A percentile compares a stretch with the other conserved stretches of the same genome.
These are phyloP conservation scores for Cabera pusaria DNA, from an alignment of 2,888 invertebrate genomes.

Conservation along the genomic window DNA sequence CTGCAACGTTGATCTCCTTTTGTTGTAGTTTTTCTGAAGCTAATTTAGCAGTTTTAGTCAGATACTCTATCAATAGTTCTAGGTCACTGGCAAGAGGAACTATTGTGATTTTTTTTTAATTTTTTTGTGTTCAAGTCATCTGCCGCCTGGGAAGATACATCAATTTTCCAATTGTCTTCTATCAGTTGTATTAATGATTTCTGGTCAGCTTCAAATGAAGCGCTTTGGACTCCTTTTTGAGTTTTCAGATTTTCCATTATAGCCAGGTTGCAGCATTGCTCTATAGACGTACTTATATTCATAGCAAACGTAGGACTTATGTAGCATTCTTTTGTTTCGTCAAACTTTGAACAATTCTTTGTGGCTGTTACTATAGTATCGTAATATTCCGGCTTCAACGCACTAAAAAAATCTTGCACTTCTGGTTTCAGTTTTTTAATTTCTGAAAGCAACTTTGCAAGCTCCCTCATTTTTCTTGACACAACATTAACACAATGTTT, in stretches of 20 bases:
- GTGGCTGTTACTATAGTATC: constrained; percentile 3
- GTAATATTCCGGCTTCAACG: constrained; percentile 4
- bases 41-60: constrained; percentile 13
- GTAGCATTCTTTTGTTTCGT: constrained; percentile 9
- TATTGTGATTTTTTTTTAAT: constrained; percentile 22
- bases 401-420: constrained; percentile 4
- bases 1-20: constrained; percentile 11
- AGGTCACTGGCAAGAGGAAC: constrained; percentile 27
- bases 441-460: constrained; percentile 24
- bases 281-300: constrained; percentile 28
- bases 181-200: constrained; percentile 20
- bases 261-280: constrained; percentile 31
- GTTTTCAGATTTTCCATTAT: constrained; percentile 19
- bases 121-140: constrained; percentile 24
- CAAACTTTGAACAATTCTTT: background rate
- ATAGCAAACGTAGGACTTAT: constrained; percentile 27
- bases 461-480: constrained; percentile 27
- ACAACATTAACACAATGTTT: constrained; percentile 20
- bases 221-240: constrained; percentile 9
- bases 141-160: constrained; percentile 21
- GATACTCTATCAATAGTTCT: constrained; percentile 26
- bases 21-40: constrained; percentile 7
- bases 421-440: constrained; percentile 11
- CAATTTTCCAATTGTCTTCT: constrained; percentile 17
- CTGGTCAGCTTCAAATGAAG: constrained; percentile 19